Evolutionary conservation across 2,797 vertebrate genomes (phyloP).

Genomic region (Macropodus opercularis): DNA sequence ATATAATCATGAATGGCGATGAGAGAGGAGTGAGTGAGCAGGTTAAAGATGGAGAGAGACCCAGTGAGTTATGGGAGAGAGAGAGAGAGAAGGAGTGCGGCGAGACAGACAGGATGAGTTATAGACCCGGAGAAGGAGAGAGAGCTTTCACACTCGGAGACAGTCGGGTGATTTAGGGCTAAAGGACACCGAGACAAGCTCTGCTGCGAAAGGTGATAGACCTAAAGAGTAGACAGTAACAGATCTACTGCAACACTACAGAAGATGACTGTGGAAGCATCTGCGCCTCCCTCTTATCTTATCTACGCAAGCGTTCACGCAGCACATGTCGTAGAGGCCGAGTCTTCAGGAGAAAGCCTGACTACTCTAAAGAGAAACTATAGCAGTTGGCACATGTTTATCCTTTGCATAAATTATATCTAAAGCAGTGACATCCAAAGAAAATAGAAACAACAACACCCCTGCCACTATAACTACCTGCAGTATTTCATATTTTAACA

Average conservation of each 20-base stretch:
- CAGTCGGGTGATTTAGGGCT: constrained; percentile 72
- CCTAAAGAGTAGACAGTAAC: constrained; percentile 53
- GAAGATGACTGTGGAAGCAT: constrained; percentile 41
- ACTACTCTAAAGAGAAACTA: constrained; percentile 30
- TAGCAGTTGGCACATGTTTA: constrained; percentile 29
- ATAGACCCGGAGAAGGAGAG: constrained; percentile 56
- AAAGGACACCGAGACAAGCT: constrained; percentile 73
- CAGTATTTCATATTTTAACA: too few species aligned
- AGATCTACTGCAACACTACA: constrained; percentile 56
- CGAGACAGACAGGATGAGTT: constrained; percentile 66
- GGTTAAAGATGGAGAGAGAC: constrained; percentile 46
- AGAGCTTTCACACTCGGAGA: constrained; percentile 72
- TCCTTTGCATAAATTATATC: constrained; percentile 36
- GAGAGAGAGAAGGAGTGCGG: constrained; percentile 23
- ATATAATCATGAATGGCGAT: constrained; percentile 47
- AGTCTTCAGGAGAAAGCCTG: constrained; percentile 41
- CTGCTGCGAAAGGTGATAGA: constrained; percentile 69
- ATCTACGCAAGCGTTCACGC: constrained; percentile 56
- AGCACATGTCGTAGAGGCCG: constrained; percentile 46
- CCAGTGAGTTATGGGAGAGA: constrained; percentile 58
- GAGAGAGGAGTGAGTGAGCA: constrained; percentile 51
- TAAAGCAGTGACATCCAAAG: neutral
- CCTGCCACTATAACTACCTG: neutral
- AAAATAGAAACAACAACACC: neutral
- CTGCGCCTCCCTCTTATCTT: constrained; percentile 61